A percentile compares a stretch with the other conserved stretches of the same genome.
phyloP scores from a whole-genome alignment of 2,888 invertebrate species.

The Lochmaea crataegi region DNA sequence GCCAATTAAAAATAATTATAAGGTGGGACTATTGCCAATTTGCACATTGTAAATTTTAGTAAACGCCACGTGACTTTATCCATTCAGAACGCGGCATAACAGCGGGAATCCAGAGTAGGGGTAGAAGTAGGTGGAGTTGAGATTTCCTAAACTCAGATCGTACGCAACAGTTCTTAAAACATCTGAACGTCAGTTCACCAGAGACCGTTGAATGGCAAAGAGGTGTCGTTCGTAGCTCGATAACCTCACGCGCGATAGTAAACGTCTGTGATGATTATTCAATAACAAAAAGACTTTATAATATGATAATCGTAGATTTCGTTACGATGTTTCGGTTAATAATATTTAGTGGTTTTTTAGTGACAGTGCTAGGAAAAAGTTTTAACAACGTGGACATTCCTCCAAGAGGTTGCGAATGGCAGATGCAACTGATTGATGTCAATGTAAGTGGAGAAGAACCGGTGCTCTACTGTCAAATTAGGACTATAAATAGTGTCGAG shows the following conservation, averaged over 20 bases:
- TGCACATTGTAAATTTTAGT: conserved; percentile 59
- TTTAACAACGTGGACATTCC: conserved; percentile 70
- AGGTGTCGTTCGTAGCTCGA: conserved; percentile 17
- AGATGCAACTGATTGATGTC: conserved; percentile 69
- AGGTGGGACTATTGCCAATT: conserved; percentile 51
- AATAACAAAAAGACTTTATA: conserved; percentile 31
- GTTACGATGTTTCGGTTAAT: conserved; percentile 49
- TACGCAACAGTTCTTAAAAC: conserved; percentile 54
- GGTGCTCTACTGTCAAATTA: conserved; percentile 76
- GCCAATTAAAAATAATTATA: conserved; percentile 45
- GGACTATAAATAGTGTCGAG: conserved; percentile 78
- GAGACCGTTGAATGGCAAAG: conserved; percentile 41
- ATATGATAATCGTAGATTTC: conserved; percentile 1
- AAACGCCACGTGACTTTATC: conserved; percentile 60
- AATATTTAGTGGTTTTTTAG: conserved; percentile 49
- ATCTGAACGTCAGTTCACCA: conserved; percentile 52
- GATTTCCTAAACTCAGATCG: conserved; percentile 57
- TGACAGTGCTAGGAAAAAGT: conserved; percentile 56
- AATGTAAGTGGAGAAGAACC: conserved; percentile 68
- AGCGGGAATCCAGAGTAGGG: conserved; percentile 57
- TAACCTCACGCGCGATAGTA: conserved; percentile 26
- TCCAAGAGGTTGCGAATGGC: conserved; percentile 80
- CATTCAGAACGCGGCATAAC: conserved; percentile 58
- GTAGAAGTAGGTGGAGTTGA: conserved; percentile 60
- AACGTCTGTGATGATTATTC: conserved; percentile 50